Base-by-base conservation (phyloP, 2,888 invertebrate species). In the Hipparchia sbordonii region DNA sequence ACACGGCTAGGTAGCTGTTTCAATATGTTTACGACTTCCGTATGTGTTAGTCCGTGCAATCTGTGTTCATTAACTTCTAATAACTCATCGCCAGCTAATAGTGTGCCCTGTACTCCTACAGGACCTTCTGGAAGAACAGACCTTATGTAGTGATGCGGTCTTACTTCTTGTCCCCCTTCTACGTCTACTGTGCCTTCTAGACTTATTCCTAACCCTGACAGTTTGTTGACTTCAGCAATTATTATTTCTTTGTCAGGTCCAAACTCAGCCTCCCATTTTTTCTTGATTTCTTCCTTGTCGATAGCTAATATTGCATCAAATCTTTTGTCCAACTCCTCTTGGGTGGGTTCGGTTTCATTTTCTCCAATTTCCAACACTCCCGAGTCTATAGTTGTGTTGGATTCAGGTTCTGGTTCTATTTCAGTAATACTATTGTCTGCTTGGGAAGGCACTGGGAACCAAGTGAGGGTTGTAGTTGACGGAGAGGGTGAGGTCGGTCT, bases 161-260 rank as follows among this genome's bases (percentile, higher is more conserved):
- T 95, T 59, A 99, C 96, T 94, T 99, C 99, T 80, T 97, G 96
- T 2, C 99, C 99, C 81, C 98, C 97, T 92, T 99, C 99, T 45
- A 99, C 99, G 86, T 99, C 99, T 12, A 99, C 99, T 0, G 99
- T 99, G 52, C 99, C 99, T 92, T 99, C 99, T 77, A 99, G 95
- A 88, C 98, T 99, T 82, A 99, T 99, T 6, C 99, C 99, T 77
- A 99, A 95, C 69, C 98, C 99, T 83, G 96, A 97, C 82, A 98
- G 96, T 94, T 99, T 99, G 82, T 96, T 96, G 79, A 99, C 94
- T 93, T 99, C 98, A 74, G 98, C 98, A 79, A 99, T 97, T 86
- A 98, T 95, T 85, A 99, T 97, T 88, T 98, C 97, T 82, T 96
- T 97, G 75, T 97, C 97, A 70, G 95, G 95, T 2, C 97, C 98